Conservation (phyloP, 2,797 vertebrate species). For the Tamandua tetradactyla region DNA sequence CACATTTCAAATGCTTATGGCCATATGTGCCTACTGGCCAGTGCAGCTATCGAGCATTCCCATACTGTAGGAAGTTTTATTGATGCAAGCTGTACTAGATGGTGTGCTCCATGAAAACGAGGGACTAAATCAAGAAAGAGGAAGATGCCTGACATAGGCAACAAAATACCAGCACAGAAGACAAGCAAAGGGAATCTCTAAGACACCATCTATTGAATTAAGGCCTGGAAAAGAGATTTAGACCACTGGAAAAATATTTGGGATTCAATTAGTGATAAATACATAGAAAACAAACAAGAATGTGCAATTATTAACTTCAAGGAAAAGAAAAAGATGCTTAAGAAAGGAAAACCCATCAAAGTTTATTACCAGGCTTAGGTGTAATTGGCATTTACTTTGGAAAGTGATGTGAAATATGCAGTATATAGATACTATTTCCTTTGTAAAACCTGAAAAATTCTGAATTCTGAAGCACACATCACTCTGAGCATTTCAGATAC, state of each 20-base stretch:
- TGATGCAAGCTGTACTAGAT: too few relatives aligned
- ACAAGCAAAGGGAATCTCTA: neutral
- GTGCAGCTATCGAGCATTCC: neutral
- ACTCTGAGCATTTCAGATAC: neutral
- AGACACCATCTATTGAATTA: neutral
- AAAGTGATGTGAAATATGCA: neutral
- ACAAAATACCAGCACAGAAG: neutral
- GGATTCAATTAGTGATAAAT: neutral
- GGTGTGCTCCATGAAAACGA: neutral
- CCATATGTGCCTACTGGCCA: too few relatives aligned
- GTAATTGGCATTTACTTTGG: neutral
- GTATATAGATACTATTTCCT: neutral
- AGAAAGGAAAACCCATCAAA: too few relatives aligned
- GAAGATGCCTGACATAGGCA: neutral
- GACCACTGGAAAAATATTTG: neutral
- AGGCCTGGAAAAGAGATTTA: neutral
- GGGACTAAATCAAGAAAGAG: neutral
- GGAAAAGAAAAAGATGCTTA: too few relatives aligned
- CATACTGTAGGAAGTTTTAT: neutral
- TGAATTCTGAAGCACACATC: neutral
- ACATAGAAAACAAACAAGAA: too few relatives aligned
- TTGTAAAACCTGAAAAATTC: neutral
- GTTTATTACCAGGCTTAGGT: neutral
- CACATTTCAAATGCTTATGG: neutral
- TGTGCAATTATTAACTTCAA: too few relatives aligned